phyloP scores from a whole-genome alignment of 1,140 invertebrate species.

The Cyclina sinensis region DNA sequence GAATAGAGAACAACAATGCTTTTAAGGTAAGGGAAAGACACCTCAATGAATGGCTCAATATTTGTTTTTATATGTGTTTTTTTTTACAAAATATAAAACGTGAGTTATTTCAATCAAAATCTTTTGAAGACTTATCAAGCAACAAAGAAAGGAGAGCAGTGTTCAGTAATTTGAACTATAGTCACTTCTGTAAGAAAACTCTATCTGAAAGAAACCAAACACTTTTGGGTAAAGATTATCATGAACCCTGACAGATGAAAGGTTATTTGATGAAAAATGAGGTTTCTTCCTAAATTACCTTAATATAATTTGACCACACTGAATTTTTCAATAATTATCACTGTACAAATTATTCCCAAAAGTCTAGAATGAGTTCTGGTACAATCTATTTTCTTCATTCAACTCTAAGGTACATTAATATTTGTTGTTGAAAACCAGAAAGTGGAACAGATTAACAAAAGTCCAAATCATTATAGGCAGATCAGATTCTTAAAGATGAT shows the following conservation, averaged over 20 bases:
- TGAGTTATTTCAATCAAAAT: no score
- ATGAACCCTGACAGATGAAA: slow-evolving; percentile 33
- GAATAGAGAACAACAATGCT: background rate
- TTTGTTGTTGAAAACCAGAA: slow-evolving; percentile 28
- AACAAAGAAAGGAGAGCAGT: no score
- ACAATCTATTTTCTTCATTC: slow-evolving; percentile 20
- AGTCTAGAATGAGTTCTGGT: background rate
- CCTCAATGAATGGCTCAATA: no score
- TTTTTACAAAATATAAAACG: no score
- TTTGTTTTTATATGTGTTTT: no score
- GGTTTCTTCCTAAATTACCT: background rate
- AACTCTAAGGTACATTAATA: slow-evolving; percentile 50
- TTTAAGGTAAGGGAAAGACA: background rate
- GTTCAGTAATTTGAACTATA: no score
- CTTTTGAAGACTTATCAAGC: no score
- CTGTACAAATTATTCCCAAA: slow-evolving; percentile 21
- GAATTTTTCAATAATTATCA: slow-evolving; percentile 16
- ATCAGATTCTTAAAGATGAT: slow-evolving; percentile 52
- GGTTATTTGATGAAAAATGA: slow-evolving; percentile 43
- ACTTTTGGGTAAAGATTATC: background rate
- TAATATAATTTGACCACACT: slow-evolving; percentile 35
- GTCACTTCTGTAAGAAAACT: no score
- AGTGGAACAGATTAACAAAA: slow-evolving; percentile 35
- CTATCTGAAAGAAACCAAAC: no score
- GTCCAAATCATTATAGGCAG: slow-evolving; percentile 22